A percentile compares a stretch with the other conserved stretches of the same genome.
Conservation (phyloP, 1,140 invertebrate genomes). For the Aphis craccivora region DNA sequence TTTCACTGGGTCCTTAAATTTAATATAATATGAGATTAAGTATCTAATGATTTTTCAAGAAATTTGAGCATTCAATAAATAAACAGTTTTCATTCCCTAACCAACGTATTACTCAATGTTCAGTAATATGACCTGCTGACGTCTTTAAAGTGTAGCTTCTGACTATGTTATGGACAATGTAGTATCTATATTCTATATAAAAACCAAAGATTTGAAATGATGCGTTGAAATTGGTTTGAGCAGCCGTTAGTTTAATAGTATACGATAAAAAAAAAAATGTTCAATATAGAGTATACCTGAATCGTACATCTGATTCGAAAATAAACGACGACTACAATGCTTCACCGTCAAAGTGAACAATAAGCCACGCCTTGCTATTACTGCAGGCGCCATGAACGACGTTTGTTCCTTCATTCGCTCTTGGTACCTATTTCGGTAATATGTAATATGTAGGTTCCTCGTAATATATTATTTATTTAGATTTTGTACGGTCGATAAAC, state of each 20-base stretch:
- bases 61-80: neutral
- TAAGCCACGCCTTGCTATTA: neutral
- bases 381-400: neutral
- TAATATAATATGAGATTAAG: too few species aligned
- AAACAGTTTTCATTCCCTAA: neutral
- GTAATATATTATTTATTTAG: neutral
- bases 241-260: neutral
- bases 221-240: neutral
- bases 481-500: neutral
- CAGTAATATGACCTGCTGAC: too few species aligned
- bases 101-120: neutral
- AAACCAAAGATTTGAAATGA: neutral
- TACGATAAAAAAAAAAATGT: neutral
- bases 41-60: too few species aligned
- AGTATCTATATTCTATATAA: neutral
- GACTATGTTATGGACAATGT: neutral
- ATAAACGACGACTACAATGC: neutral
- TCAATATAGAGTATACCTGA: neutral
- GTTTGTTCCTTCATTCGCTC: too few species aligned
- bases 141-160: neutral
- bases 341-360: neutral
- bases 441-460: too few species aligned
- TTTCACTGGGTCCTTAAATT: too few species aligned
- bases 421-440: too few species aligned
- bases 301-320: neutral